A percentile compares a stretch with the other conserved stretches of the same genome.
Evolutionary conservation across 2,113 vertebrate species (phyloP).

Genomic region (Gasterosteus aculeatus): DNA sequence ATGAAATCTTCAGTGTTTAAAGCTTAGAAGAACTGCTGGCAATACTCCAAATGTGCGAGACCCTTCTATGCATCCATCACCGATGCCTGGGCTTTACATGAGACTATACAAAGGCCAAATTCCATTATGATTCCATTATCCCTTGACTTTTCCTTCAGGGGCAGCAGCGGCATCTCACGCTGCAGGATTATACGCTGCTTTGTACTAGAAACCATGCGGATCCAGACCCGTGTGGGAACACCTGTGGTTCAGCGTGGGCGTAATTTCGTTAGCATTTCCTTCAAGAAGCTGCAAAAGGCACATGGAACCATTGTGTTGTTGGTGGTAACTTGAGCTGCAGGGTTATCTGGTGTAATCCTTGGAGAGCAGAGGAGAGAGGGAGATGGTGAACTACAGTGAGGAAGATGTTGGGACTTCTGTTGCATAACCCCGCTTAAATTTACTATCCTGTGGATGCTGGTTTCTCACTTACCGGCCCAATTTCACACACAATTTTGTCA

Average conservation of each 20-base stretch:
- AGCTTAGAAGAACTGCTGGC: neutral
- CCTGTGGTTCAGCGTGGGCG: constrained; percentile 8
- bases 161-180: neutral
- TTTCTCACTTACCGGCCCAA: neutral
- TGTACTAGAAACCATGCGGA: constrained; percentile 5
- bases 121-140: constrained; percentile 45
- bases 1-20: neutral
- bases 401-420: neutral
- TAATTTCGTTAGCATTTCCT: neutral
- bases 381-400: neutral
- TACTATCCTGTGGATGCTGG: neutral
- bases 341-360: constrained; percentile 29
- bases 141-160: neutral
- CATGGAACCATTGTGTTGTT: neutral
- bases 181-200: constrained; percentile 3
- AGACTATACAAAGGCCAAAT: constrained; percentile 30
- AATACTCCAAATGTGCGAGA: constrained; percentile 7
- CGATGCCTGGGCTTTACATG: neutral
- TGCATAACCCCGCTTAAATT: neutral
- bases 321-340: neutral
- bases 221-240: constrained; percentile 2
- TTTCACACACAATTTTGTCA: neutral
- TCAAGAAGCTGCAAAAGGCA: constrained; percentile 4
- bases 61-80: constrained; percentile 28
- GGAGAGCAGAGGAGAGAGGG: neutral